These are phyloP conservation scores for Nephrotoma appendiculata DNA, from an alignment of 2,888 invertebrate species.

Conservation along the genomic window DNA sequence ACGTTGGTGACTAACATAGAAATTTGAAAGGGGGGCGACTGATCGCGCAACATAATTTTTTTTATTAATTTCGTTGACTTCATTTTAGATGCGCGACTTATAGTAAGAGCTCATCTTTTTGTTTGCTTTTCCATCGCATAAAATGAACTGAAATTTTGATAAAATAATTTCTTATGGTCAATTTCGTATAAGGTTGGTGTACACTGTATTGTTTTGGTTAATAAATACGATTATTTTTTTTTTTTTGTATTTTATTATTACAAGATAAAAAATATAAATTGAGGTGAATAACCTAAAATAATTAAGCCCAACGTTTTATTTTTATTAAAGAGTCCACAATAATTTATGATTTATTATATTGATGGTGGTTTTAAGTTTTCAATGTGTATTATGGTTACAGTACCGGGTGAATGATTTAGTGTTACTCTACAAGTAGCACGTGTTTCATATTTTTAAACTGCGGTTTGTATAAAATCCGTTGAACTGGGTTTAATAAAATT, in stretches of 20 bases:
- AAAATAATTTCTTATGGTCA: background rate
- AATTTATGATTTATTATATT: background rate
- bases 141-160: background rate
- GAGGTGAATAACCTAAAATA: background rate
- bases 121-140: background rate
- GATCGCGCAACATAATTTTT: background rate
- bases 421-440: background rate
- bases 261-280: background rate
- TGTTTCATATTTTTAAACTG: background rate
- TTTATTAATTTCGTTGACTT: background rate
- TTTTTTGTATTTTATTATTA: background rate
- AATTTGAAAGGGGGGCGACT: background rate
- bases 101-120: background rate
- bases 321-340: background rate
- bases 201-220: background rate
- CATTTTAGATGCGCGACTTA: background rate
- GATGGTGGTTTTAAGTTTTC: background rate
- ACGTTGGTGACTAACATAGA: background rate
- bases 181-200: background rate
- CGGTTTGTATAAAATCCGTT: background rate
- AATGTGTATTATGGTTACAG: background rate
- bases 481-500: background rate
- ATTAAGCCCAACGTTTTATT: background rate
- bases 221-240: background rate
- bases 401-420: background rate